A percentile compares a stretch with the other conserved stretches of the same genome.
phyloP scores from a whole-genome alignment of 2,113 vertebrate species.

The Dipodomys spectabilis region DNA sequence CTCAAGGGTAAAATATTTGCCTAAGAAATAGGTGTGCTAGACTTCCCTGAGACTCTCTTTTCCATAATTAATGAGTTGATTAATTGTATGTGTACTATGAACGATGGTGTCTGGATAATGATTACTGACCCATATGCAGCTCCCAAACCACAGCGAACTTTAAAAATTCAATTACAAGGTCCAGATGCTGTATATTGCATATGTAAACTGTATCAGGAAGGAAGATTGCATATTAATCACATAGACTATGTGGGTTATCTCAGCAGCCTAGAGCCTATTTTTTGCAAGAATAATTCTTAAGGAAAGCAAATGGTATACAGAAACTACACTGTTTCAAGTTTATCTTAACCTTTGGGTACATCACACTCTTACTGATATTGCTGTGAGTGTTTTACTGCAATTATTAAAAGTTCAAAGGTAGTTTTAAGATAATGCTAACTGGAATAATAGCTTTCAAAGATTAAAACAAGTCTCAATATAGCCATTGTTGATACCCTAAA shows the following conservation, averaged over 20 bases:
- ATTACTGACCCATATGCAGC: conserved; percentile 70
- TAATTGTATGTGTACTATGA: conserved; percentile 71
- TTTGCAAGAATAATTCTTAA: neutral
- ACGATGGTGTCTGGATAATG: conserved; percentile 58
- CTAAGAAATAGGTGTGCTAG: conserved; percentile 65
- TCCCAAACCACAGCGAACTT: conserved; percentile 70
- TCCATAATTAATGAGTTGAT: conserved; percentile 81
- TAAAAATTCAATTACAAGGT: conserved; percentile 77
- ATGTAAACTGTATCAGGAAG: conserved; percentile 65
- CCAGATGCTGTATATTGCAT: conserved; percentile 66
- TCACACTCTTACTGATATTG: neutral
- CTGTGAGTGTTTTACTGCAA: neutral
- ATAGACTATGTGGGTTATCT: conserved; percentile 39
- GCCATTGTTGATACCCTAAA: neutral
- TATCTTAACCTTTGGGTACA: neutral
- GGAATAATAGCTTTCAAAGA: neutral
- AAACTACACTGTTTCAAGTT: neutral
- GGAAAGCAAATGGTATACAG: neutral
- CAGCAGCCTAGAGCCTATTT: conserved; percentile 1
- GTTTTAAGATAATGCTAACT: neutral
- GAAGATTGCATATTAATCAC: conserved; percentile 70
- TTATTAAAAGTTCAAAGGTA: neutral
- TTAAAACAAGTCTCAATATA: neutral
- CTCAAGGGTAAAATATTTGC: conserved; percentile 69
- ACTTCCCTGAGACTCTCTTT: conserved; percentile 70